Conservation (phyloP, 2,888 invertebrate species). For the Caenorhabditis sp. region DNA sequence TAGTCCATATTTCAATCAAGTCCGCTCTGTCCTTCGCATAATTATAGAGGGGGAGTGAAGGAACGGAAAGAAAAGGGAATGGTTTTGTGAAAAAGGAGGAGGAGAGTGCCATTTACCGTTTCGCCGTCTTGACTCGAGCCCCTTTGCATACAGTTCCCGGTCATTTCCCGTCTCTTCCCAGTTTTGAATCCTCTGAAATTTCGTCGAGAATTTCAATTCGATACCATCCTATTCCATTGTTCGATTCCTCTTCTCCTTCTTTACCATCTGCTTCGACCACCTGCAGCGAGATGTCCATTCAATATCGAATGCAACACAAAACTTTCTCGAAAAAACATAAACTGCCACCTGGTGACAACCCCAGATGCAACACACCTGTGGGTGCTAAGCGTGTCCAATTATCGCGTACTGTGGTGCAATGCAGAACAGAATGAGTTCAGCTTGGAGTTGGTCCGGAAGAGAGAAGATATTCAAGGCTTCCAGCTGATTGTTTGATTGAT, state of each 20-base stretch:
- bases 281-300: conserved; percentile 13
- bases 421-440: no score
- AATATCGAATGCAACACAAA: neutral
- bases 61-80: neutral
- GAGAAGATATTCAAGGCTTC: conserved; percentile 2
- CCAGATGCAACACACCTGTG: neutral
- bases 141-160: neutral
- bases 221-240: neutral
- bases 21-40: conserved; percentile 35
- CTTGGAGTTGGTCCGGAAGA: neutral
- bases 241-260: neutral
- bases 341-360: neutral
- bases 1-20: conserved; percentile 44
- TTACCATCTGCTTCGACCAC: conserved; percentile 8
- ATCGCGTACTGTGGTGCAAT: neutral
- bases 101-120: neutral
- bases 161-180: neutral
- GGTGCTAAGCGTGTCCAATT: conserved; percentile 3
- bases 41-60: conserved; percentile 20
- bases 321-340: conserved; percentile 1
- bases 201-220: neutral
- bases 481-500: conserved; percentile 38
- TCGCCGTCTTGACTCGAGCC: neutral
- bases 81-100: no score
- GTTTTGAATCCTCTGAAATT: no score